Conservation (phyloP, 2,888 invertebrate species). For the Cantharis nigra region DNA sequence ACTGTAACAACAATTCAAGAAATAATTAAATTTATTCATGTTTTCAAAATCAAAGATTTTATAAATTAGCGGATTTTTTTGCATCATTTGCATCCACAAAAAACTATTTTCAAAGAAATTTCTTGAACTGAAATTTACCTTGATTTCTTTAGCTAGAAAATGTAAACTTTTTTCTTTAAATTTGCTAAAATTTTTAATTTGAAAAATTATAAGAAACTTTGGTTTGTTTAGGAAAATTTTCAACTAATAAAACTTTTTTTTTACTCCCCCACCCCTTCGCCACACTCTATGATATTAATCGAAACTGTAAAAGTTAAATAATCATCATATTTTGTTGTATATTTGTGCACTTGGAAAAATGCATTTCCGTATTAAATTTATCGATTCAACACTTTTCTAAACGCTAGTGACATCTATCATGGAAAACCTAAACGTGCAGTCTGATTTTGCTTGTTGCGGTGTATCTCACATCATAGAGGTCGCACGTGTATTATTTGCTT, state of each 20-base stretch:
- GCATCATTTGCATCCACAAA: too few relatives aligned
- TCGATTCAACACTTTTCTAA: background rate
- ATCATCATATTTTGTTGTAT: background rate
- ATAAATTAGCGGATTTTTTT: too few relatives aligned
- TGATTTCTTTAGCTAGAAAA: background rate
- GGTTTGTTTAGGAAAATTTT: too few relatives aligned
- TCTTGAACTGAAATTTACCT: background rate
- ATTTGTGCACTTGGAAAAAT: background rate
- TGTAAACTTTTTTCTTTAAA: too few relatives aligned
- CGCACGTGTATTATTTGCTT: constrained; percentile 1
- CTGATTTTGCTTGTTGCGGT: background rate
- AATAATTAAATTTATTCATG: background rate
- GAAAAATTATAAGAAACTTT: too few relatives aligned
- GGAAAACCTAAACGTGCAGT: background rate
- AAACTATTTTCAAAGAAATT: background rate
- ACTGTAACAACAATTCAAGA: too few relatives aligned
- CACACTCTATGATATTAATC: too few relatives aligned
- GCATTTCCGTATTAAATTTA: background rate
- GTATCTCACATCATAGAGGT: background rate
- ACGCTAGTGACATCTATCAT: background rate
- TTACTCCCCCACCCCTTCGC: too few relatives aligned
- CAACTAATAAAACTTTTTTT: too few relatives aligned
- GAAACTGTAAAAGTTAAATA: too few relatives aligned
- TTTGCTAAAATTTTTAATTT: too few relatives aligned
- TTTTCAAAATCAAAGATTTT: background rate